These are phyloP conservation scores for Altica lythri DNA, from an alignment of 2,888 invertebrate genomes.

Conservation along the genomic window DNA sequence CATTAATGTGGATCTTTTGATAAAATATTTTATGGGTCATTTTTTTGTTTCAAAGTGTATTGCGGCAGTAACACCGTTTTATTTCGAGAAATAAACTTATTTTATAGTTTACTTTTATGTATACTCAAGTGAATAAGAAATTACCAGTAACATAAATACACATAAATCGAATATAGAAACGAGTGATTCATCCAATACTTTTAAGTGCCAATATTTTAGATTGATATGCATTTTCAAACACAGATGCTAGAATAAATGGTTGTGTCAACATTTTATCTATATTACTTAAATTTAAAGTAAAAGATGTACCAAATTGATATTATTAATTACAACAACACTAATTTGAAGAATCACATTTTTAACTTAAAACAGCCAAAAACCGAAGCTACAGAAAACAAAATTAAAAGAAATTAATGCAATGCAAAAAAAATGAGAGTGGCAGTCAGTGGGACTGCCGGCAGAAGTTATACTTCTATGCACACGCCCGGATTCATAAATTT, in stretches of 20 bases:
- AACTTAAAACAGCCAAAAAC: background rate
- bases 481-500: too few species aligned
- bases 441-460: too few species aligned
- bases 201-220: conserved; percentile 21
- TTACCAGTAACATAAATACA: conserved; percentile 21
- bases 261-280: conserved; percentile 1
- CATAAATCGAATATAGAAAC: conserved; percentile 25
- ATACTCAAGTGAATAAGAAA: conserved; percentile 32
- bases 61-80: conserved; percentile 49
- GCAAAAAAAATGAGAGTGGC: too few species aligned
- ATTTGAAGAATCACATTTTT: background rate
- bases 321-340: background rate
- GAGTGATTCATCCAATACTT: conserved; percentile 23
- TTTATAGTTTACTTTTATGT: conserved; percentile 50
- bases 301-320: background rate
- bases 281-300: background rate
- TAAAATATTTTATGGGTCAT: conserved; percentile 49
- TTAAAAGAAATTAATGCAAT: too few species aligned
- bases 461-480: too few species aligned
- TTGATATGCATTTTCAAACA: background rate
- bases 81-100: conserved; percentile 50
- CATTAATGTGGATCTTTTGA: conserved; percentile 52
- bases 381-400: background rate
- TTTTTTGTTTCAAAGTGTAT: conserved; percentile 49
- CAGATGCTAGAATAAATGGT: conserved; percentile 13